Evolutionary conservation across 2,113 vertebrate species (phyloP).

Genomic region (Rhipidura dahli): DNA sequence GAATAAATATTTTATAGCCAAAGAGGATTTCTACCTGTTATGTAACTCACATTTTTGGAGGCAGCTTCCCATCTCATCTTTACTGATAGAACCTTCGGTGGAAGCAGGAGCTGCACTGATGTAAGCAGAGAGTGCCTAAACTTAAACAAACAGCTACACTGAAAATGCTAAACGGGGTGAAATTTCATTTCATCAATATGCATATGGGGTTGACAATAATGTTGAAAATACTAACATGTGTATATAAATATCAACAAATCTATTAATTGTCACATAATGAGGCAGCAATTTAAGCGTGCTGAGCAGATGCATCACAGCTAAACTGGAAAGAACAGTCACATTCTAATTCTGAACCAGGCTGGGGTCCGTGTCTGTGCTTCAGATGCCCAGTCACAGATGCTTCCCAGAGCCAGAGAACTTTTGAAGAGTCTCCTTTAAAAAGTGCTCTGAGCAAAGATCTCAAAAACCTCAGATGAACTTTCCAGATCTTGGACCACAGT

Average conservation of each 20-base stretch:
- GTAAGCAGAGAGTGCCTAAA: background rate
- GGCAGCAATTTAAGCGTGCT: background rate
- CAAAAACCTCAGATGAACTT: background rate
- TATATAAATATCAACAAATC: background rate
- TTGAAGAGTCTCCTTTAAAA: background rate
- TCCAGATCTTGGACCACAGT: background rate
- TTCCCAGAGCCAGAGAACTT: background rate
- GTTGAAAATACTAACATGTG: background rate
- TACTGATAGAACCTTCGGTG: background rate
- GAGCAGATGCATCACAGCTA: background rate
- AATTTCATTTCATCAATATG: background rate
- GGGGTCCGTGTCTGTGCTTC: fast-evolving
- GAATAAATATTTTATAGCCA: constrained; percentile 48
- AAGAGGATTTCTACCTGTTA: constrained; percentile 30
- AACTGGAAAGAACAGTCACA: background rate
- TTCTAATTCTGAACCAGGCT: background rate
- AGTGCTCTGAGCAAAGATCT: background rate
- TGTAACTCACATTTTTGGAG: background rate
- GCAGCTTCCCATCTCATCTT: constrained; percentile 14
- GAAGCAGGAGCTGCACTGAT: background rate
- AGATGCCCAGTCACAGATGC: background rate
- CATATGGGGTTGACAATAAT: background rate
- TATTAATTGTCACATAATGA: background rate
- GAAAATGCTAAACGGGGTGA: background rate
- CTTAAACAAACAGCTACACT: background rate